Evolutionary conservation across 53 echinoderm and acorn worm species (phyloP).

Genomic region (Mesocentrotus franciscanus): DNA sequence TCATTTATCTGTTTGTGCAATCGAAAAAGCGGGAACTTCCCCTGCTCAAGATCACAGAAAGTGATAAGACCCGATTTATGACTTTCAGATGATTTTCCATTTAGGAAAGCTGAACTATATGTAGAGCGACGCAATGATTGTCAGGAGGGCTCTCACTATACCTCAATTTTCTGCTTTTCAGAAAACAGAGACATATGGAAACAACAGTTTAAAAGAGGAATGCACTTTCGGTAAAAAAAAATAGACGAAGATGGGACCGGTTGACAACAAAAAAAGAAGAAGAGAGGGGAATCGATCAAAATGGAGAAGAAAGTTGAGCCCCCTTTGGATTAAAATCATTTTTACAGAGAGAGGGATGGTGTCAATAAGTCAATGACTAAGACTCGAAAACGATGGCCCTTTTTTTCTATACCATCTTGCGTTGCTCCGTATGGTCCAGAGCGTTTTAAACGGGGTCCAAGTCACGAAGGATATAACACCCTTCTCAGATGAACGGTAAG

Average conservation of each 20-base stretch:
- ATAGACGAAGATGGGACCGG: not conserved
- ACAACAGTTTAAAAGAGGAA: not conserved
- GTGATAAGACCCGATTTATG: not conserved
- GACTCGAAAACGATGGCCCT: constrained; percentile 22
- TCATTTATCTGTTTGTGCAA: constrained; percentile 30
- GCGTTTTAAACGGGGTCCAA: not conserved
- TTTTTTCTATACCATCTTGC: constrained; percentile 10
- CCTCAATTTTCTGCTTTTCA: not conserved
- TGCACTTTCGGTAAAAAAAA: constrained; percentile 24
- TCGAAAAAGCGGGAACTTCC: not conserved
- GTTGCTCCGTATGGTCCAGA: not conserved
- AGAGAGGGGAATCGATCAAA: constrained; percentile 49
- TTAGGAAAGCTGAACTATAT: not conserved
- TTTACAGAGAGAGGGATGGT: constrained; percentile 37
- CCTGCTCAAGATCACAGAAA: not conserved
- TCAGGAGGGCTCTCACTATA: not conserved
- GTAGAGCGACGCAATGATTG: not conserved
- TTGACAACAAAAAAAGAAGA: not conserved
- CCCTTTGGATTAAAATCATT: constrained; percentile 52
- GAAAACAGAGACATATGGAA: not conserved
- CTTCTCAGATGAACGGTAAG: not conserved
- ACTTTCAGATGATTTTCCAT: constrained; percentile 25
- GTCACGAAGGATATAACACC: constrained; percentile 35
- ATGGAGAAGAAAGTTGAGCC: not conserved
- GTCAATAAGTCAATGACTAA: constrained; percentile 61